Percentiles rank a stretch among this genome's conserved stretches.
These are phyloP conservation scores for Elgaria multicarinata DNA, from an alignment of 2,113 vertebrate species.

Conservation along the genomic window DNA sequence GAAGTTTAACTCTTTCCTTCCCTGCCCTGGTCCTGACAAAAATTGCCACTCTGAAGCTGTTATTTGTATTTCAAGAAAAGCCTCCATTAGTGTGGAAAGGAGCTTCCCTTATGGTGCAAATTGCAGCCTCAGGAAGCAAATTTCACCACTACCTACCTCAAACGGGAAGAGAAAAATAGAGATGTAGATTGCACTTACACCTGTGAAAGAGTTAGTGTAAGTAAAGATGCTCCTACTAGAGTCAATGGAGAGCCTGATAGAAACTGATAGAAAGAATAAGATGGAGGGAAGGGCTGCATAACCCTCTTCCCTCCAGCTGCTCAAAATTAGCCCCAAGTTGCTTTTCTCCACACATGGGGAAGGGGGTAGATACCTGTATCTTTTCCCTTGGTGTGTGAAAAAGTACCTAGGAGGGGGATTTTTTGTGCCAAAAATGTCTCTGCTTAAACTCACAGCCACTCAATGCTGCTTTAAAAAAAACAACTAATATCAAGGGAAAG, in stretches of 20 bases:
- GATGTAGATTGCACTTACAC: neutral
- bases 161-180: too few relatives aligned
- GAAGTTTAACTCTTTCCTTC: neutral
- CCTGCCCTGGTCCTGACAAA: too few relatives aligned
- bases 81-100: neutral
- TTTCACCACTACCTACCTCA: too few relatives aligned
- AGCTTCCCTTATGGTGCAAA: neutral
- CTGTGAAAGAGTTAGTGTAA: neutral
- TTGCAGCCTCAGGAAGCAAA: neutral
- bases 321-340: neutral
- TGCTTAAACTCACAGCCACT: too few relatives aligned
- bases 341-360: neutral
- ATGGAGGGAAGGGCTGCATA: neutral
- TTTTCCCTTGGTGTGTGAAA: neutral
- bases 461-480: neutral
- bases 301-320: neutral
- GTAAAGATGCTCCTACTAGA: neutral
- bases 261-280: neutral
- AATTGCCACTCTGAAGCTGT: neutral
- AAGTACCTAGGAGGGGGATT: too few relatives aligned
- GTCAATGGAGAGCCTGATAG: neutral
- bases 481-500: neutral
- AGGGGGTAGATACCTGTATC: neutral
- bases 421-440: neutral
- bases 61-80: neutral